Base-by-base conservation (phyloP, 2,113 vertebrate genomes). In the Junco hyemalis region DNA sequence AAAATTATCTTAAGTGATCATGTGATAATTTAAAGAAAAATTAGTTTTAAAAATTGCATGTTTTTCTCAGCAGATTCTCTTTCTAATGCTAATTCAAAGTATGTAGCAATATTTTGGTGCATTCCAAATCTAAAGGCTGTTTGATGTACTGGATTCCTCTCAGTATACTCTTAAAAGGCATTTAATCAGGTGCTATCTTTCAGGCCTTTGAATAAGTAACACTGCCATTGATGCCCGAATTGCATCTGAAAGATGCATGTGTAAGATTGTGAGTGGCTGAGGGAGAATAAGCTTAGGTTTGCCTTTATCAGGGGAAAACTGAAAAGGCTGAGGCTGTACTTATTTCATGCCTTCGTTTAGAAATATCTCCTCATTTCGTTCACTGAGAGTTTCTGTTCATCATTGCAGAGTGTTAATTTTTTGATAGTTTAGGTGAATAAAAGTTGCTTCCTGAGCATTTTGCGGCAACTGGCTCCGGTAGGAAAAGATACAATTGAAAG, bases 201-300 rank as follows among this genome's bases (percentile, higher is more conserved):
- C 40, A 71, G 31, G 77, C 54, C 71, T 88, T 73, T 70, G 82
- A 87, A 31, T 14, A 70, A 35, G 48, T 40, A 90, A 20, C 56
- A 63, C 53, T 66, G 53, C 19, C 68, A 71, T 72, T 87, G 64
- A 70, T 84, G 18, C 51, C 44, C n/a, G 53, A 88, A 87, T 73
- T 91, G 48, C 66, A 78, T 38, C 36, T 95, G 91, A 96, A 95
- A 92, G 95, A 95, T 86, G 87, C 76, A 77, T 65, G n/a, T 84
- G 53, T 85, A 61, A 93, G 89, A 96, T 51, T 82, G 47, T 40
- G 44, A 65, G 17, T 35, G 47, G 48, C 26, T 47, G 53, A 74
- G 59, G 60, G 38, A 92, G 77, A 47, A 44, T 24, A 89, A 95
- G 21, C 33, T 96, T 74, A 71, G 15, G 35, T 90, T 92, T 72